phyloP scores from a whole-genome alignment of 2,113 vertebrate species.

The Plestiodon gilberti region DNA sequence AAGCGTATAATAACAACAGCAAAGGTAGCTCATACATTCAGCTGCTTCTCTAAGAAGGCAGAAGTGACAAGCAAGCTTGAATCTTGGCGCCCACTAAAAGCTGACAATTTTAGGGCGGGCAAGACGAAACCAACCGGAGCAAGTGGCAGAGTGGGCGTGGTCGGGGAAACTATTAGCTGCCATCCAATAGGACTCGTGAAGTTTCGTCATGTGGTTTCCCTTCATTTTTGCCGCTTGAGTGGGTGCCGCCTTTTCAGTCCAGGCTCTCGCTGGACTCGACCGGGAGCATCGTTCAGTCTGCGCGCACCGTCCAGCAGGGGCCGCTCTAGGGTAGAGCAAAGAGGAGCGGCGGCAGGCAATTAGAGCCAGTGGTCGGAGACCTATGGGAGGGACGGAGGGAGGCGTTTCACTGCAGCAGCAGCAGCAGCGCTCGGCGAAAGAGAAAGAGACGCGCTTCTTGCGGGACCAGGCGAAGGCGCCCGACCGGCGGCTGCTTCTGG shows the following conservation, averaged over 20 bases:
- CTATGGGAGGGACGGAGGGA: neutral
- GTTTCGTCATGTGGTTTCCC: too few relatives aligned
- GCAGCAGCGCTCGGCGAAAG: neutral
- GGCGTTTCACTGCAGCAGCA: neutral
- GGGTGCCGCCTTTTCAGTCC: neutral
- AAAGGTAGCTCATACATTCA: too few relatives aligned
- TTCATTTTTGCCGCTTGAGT: rapidly evolving
- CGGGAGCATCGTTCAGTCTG: neutral
- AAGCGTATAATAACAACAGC: too few relatives aligned
- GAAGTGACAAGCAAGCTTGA: neutral
- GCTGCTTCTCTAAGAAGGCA: neutral
- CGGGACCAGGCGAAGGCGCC: neutral
- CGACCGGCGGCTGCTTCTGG: neutral
- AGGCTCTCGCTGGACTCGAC: too few relatives aligned
- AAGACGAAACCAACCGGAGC: too few relatives aligned
- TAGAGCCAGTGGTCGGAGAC: neutral
- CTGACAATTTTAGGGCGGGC: too few relatives aligned
- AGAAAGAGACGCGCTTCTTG: neutral
- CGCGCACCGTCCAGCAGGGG: neutral
- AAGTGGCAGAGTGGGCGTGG: neutral
- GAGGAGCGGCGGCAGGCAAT: neutral
- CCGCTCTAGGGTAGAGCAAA: neutral
- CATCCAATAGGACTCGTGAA: neutral
- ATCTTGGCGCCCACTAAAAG: neutral
- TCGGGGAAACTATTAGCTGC: neutral